Evolutionary conservation across 1,140 invertebrate species (phyloP).

Genomic region (Drosophila arawakana): DNA sequence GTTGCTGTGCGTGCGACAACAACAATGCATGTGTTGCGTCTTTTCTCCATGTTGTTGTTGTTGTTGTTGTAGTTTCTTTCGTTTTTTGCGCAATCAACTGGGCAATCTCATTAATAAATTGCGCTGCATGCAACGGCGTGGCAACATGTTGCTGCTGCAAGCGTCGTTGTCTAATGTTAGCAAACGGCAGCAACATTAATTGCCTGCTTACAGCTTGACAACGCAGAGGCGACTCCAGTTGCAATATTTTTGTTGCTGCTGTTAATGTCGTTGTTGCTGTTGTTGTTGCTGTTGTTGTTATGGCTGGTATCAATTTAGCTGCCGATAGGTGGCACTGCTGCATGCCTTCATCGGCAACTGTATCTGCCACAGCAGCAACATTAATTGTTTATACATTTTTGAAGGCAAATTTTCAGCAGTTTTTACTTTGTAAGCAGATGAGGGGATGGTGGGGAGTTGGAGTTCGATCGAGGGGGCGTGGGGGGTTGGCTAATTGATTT

Average conservation of each 20-base stretch:
- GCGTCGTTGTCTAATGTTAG: conserved; percentile 19
- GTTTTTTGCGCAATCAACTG: conserved; percentile 73
- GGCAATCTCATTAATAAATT: conserved; percentile 84
- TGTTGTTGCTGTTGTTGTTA: conserved; percentile 45
- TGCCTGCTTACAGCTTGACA: conserved; percentile 77
- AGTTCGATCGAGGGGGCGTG: not conserved
- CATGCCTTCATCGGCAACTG: conserved; percentile 62
- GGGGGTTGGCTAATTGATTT: conserved; percentile 70
- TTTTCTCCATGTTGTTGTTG: not conserved
- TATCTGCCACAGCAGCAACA: conserved; percentile 45
- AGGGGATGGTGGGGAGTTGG: not conserved
- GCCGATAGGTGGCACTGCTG: conserved; percentile 77
- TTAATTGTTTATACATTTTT: conserved; percentile 69
- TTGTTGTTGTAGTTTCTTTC: not conserved
- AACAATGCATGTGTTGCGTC: conserved; percentile 50
- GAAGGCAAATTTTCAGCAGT: conserved; percentile 25
- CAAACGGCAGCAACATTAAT: conserved; percentile 72
- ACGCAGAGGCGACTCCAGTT: conserved; percentile 47
- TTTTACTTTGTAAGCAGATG: not conserved
- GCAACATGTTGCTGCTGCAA: conserved; percentile 62
- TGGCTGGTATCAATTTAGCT: conserved; percentile 57
- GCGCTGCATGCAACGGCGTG: conserved; percentile 70
- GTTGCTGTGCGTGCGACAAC: conserved; percentile 56
- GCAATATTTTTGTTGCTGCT: conserved; percentile 29
- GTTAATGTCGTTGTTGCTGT: conserved; percentile 34